A percentile compares a stretch with the other conserved stretches of the same genome.
These are phyloP conservation scores for Cephus pulcher DNA, from an alignment of 2,888 invertebrate species.

Conservation along the genomic window DNA sequence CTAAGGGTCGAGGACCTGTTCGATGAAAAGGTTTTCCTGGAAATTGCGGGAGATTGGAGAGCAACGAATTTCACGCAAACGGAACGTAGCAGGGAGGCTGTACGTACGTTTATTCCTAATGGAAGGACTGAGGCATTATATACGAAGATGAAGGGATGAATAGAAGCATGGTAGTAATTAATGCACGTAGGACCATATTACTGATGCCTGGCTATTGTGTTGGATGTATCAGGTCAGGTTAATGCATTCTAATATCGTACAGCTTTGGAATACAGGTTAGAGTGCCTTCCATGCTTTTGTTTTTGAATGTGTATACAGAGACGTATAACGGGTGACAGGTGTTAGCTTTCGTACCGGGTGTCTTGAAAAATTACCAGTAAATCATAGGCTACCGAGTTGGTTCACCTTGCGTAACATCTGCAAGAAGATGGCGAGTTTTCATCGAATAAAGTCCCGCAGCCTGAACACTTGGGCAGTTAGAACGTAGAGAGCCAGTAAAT, in stretches of 20 bases:
- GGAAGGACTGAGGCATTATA: constrained; percentile 20
- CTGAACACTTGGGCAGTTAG: background rate
- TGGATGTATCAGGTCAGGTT: constrained; percentile 36
- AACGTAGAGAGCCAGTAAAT: background rate
- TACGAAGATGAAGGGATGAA: constrained; percentile 24
- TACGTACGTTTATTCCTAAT: constrained; percentile 38
- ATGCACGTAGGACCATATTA: constrained; percentile 29
- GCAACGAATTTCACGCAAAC: constrained; percentile 11
- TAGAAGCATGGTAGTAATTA: constrained; percentile 44
- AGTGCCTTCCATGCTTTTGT: background rate
- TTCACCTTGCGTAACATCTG: background rate
- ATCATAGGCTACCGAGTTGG: background rate
- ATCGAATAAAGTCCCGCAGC: background rate
- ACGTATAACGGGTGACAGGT: background rate
- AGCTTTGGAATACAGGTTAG: constrained; percentile 3
- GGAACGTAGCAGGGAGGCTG: background rate
- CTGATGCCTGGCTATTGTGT: constrained; percentile 33
- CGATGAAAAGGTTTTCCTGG: background rate
- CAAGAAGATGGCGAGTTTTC: background rate
- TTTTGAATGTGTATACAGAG: background rate
- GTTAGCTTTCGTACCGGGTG: background rate
- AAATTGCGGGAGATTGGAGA: constrained; percentile 6
- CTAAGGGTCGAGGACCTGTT: constrained; percentile 10
- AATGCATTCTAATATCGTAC: constrained; percentile 35
- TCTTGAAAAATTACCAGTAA: background rate